Conservation (phyloP, 2,797 vertebrate species). For the Darevskia nairensis region DNA sequence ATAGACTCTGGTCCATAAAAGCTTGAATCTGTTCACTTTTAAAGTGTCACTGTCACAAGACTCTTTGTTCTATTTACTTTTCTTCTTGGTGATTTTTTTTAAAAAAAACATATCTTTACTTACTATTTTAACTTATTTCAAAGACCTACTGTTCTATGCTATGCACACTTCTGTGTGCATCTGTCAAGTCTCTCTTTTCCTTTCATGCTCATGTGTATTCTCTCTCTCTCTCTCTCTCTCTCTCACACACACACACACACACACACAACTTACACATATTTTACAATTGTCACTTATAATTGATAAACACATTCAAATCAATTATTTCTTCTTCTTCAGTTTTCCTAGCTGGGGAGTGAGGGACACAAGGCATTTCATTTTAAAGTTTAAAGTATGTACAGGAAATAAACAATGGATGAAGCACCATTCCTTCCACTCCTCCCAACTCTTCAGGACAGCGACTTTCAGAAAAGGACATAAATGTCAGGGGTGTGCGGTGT, state of each 20-base stretch:
- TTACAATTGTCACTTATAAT: neutral
- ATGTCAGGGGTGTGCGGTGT: neutral
- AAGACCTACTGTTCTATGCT: neutral
- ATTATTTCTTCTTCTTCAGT: neutral
- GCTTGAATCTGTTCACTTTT: too few relatives aligned
- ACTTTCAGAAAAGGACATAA: neutral
- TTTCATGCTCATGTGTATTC: too few relatives aligned
- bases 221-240: too few relatives aligned
- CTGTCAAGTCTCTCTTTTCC: neutral
- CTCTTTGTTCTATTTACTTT: too few relatives aligned
- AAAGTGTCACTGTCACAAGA: too few relatives aligned
- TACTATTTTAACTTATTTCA: neutral
- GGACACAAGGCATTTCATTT: neutral
- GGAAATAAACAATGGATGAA: neutral
- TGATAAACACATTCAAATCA: neutral
- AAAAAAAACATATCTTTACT: neutral
- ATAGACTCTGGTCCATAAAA: too few relatives aligned
- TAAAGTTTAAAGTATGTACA: neutral
- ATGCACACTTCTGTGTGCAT: neutral
- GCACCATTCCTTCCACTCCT: neutral
- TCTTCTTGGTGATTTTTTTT: neutral
- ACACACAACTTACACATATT: neutral
- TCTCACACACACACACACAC: neutral
- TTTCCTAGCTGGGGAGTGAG: neutral
- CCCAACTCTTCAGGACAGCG: neutral